A percentile compares a stretch with the other conserved stretches of the same genome.
Evolutionary conservation across 1,140 invertebrate species (phyloP).

Genomic region (Oedothorax gibbosus): DNA sequence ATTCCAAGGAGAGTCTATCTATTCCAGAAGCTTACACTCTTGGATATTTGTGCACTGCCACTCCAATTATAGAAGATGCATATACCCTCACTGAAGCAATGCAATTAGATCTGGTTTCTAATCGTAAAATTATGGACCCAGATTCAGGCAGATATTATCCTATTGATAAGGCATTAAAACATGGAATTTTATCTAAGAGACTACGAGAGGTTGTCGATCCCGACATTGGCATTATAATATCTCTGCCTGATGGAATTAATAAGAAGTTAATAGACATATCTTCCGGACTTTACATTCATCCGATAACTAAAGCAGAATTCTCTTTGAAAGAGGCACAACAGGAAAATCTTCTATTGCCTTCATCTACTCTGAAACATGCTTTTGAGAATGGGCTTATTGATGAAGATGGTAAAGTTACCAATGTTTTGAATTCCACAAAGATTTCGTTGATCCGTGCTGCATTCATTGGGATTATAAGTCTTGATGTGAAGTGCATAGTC

Average conservation of each 20-base stretch:
- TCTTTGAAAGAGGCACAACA: conserved; percentile 83
- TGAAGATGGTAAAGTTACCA: conserved; percentile 81
- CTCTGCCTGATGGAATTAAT: conserved; percentile 81
- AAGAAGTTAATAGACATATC: conserved; percentile 83
- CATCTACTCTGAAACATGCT: conserved; percentile 89
- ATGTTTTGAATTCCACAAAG: conserved; percentile 80
- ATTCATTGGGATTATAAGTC: conserved; percentile 85
- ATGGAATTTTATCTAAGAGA: conserved; percentile 80
- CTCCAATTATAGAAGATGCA: conserved; percentile 52
- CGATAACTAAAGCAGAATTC: conserved; percentile 79
- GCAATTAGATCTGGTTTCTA: conserved; percentile 80
- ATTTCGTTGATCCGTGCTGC: conserved; percentile 87
- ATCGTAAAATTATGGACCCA: conserved; percentile 83
- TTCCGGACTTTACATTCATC: conserved; percentile 82
- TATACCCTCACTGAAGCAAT: conserved; percentile 82
- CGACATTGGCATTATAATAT: conserved; percentile 81
- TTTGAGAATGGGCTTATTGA: conserved; percentile 84
- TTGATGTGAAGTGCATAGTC: conserved; percentile 85
- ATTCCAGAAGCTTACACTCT: conserved; percentile 69
- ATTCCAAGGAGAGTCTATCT: conserved; percentile 67
- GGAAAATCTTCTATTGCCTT: conserved; percentile 84
- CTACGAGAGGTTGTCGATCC: conserved; percentile 85
- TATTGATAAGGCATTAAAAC: conserved; percentile 82
- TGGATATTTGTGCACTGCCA: conserved; percentile 38
- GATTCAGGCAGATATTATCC: conserved; percentile 84